Evolutionary conservation across 2,888 invertebrate genomes (phyloP).

Genomic region (Noctua pronuba): DNA sequence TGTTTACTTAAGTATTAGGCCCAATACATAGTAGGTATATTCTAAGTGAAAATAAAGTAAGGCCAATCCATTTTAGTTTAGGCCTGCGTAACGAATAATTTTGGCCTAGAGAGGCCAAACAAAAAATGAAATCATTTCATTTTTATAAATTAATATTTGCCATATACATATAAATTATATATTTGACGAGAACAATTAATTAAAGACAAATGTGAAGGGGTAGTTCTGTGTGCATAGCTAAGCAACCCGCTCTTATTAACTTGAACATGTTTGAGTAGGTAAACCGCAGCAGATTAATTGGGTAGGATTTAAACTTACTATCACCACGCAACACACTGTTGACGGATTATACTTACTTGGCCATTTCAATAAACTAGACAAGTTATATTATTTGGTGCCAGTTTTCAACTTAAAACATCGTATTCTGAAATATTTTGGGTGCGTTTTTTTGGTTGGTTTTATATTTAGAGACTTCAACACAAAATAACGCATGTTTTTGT

Average conservation of each 20-base stretch:
- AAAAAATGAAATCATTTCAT: neutral
- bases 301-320: slow-evolving; percentile 56
- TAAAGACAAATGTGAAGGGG: slow-evolving; percentile 10
- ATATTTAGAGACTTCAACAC: neutral
- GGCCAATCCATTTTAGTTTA: neutral
- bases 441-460: neutral
- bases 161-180: neutral
- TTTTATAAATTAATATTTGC: neutral
- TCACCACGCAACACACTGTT: slow-evolving; percentile 43
- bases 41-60: neutral
- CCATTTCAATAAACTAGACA: neutral
- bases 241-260: slow-evolving; percentile 34
- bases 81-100: neutral
- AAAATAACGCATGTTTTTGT: neutral
- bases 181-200: slow-evolving; percentile 17
- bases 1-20: neutral
- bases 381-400: neutral
- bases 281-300: slow-evolving; percentile 48
- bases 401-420: neutral
- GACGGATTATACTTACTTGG: slow-evolving; percentile 26
- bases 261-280: slow-evolving; percentile 50
- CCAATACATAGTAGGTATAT: neutral
- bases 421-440: neutral
- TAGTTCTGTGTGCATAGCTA: slow-evolving; percentile 31
- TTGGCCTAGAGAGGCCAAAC: neutral